Evolutionary conservation across 2,113 vertebrate genomes (phyloP).

Genomic region (Lasiurus borealis): DNA sequence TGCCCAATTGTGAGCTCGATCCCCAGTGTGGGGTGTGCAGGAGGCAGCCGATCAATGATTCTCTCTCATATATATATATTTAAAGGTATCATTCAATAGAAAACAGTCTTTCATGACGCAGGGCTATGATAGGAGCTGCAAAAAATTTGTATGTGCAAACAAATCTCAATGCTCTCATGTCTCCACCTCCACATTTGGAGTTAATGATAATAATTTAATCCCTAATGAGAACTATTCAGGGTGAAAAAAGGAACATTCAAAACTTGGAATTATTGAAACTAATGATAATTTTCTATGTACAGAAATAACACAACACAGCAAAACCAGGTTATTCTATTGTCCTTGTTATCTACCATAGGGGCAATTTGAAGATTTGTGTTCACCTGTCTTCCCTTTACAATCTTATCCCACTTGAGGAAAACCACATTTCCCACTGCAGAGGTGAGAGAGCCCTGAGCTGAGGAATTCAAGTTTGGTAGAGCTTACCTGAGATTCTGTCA

Average conservation of each 20-base stretch:
- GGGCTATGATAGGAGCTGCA: neutral
- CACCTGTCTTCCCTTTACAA: neutral
- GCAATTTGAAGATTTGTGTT: neutral
- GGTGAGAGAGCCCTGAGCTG: neutral
- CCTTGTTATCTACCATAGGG: neutral
- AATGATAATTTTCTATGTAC: neutral
- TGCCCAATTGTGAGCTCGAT: no score
- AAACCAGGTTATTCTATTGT: neutral
- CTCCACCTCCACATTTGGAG: neutral
- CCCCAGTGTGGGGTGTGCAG: no score
- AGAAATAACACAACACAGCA: neutral
- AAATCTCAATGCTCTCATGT: neutral
- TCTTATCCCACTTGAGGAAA: neutral
- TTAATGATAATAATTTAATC: neutral
- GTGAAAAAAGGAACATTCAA: neutral
- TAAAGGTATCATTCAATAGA: no score
- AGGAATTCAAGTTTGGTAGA: neutral
- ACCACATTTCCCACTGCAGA: neutral
- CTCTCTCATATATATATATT: no score
- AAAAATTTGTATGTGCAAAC: neutral
- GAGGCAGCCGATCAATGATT: no score
- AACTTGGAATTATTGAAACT: neutral
- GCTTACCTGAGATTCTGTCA: neutral
- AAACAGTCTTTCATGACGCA: neutral
- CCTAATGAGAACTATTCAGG: neutral